phyloP scores from a whole-genome alignment of 2,113 vertebrate species.

The Rhinoptilus africanus region DNA sequence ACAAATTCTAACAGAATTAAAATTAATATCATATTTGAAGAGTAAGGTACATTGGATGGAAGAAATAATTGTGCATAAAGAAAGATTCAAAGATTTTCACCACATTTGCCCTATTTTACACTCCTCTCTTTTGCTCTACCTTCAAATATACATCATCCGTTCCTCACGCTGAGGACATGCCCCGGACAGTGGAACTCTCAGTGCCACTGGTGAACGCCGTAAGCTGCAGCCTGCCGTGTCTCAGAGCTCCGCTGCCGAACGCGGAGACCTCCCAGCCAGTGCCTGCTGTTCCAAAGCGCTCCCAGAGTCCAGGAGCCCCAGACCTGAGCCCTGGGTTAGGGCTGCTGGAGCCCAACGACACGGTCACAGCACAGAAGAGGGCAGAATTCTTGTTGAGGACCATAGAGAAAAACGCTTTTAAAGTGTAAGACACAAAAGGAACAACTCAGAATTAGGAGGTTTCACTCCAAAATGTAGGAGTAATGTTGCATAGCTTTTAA shows the following conservation, averaged over 20 bases:
- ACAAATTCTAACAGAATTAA: not conserved
- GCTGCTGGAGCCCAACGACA: rapidly evolving
- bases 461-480: not conserved
- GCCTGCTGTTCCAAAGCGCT: not conserved
- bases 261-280: not conserved
- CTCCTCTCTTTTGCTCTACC: not conserved
- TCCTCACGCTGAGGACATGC: not conserved
- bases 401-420: rapidly evolving
- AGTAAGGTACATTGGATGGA: not conserved
- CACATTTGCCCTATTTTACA: not conserved
- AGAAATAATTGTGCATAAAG: not conserved
- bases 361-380: not conserved
- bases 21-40: not conserved
- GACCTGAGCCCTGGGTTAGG: rapidly evolving
- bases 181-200: not conserved
- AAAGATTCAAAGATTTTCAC: not conserved
- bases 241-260: not conserved
- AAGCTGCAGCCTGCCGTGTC: rapidly evolving
- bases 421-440: not conserved
- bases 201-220: rapidly evolving
- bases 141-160: not conserved
- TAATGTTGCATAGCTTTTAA: not conserved
- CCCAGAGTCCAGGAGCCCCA: not conserved
- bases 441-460: not conserved
- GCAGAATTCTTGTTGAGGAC: rapidly evolving